These are phyloP conservation scores for Callospermophilus lateralis DNA, from an alignment of 2,113 vertebrate genomes.

Conservation along the genomic window DNA sequence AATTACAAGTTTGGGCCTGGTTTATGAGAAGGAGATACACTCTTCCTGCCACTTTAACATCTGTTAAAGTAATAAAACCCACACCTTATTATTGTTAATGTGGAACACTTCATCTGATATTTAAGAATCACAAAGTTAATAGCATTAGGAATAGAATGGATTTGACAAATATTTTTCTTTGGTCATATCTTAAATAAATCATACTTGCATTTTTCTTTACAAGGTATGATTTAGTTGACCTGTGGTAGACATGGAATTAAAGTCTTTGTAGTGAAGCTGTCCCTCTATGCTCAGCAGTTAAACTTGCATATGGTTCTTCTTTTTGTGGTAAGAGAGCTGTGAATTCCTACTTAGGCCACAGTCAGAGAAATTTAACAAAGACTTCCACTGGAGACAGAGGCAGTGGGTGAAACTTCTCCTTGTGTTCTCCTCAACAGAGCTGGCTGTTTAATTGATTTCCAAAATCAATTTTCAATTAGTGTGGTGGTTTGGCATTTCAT, in stretches of 20 bases:
- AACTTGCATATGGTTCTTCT: not conserved
- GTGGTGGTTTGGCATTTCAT: constrained; percentile 80
- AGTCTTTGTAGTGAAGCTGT: not conserved
- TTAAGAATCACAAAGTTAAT: not conserved
- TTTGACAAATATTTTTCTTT: not conserved
- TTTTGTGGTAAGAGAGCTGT: not conserved
- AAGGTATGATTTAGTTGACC: constrained; percentile 12
- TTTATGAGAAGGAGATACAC: not conserved
- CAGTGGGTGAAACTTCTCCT: constrained; percentile 54
- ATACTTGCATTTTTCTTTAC: not conserved
- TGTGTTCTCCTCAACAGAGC: constrained; percentile 61
- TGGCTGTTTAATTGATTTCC: constrained; percentile 82
- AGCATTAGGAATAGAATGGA: not conserved
- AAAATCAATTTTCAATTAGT: constrained; percentile 89
- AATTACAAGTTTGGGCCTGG: not conserved
- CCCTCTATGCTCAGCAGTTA: not conserved
- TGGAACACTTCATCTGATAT: not conserved
- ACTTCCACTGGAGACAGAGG: not conserved
- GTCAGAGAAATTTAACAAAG: constrained; percentile 62
- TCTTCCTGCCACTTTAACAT: not conserved
- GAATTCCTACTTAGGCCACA: not conserved
- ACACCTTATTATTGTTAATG: not conserved
- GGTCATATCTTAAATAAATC: not conserved
- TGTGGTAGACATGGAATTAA: not conserved
- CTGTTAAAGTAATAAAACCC: not conserved